A percentile compares a stretch with the other conserved stretches of the same genome.
Evolutionary conservation across 2,797 vertebrate genomes (phyloP).

Genomic region (Dromococcyx pavoninus): DNA sequence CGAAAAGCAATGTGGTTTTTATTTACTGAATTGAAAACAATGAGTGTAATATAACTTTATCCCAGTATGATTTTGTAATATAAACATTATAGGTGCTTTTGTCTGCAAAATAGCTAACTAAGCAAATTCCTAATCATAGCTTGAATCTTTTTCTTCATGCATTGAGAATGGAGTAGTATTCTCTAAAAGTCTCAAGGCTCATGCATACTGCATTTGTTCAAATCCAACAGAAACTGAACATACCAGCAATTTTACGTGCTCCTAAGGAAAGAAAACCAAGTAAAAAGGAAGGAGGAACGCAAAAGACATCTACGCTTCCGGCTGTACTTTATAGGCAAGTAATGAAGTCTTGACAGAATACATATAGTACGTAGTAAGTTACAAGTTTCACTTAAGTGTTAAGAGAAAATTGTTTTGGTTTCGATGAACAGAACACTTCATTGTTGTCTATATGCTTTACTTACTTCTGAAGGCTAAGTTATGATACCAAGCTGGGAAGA

Average conservation of each 20-base stretch:
- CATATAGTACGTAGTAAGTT: neutral
- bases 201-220: slow-evolving; percentile 65
- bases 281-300: slow-evolving; percentile 94
- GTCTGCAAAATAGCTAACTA: slow-evolving; percentile 5
- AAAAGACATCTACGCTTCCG: slow-evolving; percentile 88
- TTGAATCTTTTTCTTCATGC: neutral
- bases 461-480: neutral
- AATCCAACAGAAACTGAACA: slow-evolving; percentile 87
- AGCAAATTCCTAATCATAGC: neutral
- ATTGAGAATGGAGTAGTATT: neutral
- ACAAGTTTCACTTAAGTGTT: neutral
- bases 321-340: slow-evolving; percentile 94
- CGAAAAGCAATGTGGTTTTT: neutral
- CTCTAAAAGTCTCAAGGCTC: slow-evolving; percentile 26
- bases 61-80: neutral
- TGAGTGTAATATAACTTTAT: neutral
- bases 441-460: rapidly evolving
- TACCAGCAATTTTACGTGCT: slow-evolving; percentile 90
- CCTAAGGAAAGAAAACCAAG: slow-evolving; percentile 96
- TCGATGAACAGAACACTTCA: neutral
- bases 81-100: neutral
- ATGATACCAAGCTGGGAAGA: no score
- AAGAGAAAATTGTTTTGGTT: neutral
- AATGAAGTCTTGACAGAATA: neutral
- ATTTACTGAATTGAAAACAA: neutral